A percentile compares a stretch with the other conserved stretches of the same genome.
Conservation (phyloP, 2,113 vertebrate genomes). For the Leucopsar rothschildi region DNA sequence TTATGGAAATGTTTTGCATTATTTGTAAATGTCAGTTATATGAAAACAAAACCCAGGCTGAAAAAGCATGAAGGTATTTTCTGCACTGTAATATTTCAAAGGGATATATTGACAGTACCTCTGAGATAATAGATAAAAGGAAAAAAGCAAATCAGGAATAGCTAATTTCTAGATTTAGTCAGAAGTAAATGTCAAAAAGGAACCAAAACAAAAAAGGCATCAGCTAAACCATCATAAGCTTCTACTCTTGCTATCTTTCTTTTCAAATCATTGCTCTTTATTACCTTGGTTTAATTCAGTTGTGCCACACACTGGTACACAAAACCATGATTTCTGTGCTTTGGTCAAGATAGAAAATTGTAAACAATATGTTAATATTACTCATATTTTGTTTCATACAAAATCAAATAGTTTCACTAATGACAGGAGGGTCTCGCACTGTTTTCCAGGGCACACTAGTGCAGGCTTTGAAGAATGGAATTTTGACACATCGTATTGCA, state of each 20-base stretch:
- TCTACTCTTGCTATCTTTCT: neutral
- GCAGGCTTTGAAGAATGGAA: neutral
- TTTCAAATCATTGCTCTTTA: neutral
- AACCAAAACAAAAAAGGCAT: constrained; percentile 9
- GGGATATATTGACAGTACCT: neutral
- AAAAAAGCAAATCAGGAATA: neutral
- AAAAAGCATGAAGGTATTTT: neutral
- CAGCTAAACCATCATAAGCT: neutral
- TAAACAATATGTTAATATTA: neutral
- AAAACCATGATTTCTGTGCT: neutral
- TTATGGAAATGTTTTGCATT: neutral
- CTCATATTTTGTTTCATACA: neutral
- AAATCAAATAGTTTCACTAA: neutral
- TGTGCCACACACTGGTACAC: neutral
- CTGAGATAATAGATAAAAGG: neutral
- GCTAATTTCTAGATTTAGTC: neutral
- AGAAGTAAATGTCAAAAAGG: neutral
- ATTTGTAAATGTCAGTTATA: neutral
- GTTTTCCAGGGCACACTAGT: neutral
- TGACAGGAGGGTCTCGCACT: fast-evolving
- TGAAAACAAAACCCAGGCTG: neutral
- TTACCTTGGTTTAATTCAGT: neutral
- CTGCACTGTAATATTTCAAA: neutral
- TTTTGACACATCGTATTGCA: neutral
- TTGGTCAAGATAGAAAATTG: neutral